Conservation (phyloP, 2,888 invertebrate species). For the Chrysolina oricalcia region DNA sequence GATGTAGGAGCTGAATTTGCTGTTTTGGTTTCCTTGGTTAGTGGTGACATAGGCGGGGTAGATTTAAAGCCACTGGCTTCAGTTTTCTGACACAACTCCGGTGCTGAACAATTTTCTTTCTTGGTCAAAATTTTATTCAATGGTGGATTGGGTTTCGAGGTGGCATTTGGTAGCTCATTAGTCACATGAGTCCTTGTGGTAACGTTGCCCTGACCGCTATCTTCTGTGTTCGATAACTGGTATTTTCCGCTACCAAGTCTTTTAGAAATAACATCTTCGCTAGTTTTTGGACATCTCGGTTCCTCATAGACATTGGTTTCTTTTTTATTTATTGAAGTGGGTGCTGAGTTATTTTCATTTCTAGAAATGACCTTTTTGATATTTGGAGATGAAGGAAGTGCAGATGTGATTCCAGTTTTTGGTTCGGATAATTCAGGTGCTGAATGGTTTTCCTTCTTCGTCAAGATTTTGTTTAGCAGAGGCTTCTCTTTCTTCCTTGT, state of each 20-base stretch:
- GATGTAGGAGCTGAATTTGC: conserved; percentile 21
- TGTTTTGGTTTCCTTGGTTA: not conserved
- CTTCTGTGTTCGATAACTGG: not conserved
- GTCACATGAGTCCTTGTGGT: not conserved
- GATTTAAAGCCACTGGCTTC: not conserved
- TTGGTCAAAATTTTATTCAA: conserved; percentile 16
- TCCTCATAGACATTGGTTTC: not conserved
- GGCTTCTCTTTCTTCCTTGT: not conserved
- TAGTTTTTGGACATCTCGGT: not conserved
- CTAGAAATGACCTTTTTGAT: not conserved
- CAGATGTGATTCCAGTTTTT: not conserved
- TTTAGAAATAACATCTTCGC: not conserved
- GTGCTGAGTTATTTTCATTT: not conserved
- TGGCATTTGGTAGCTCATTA: not conserved
- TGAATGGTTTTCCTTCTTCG: conserved; percentile 28
- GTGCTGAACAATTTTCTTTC: conserved; percentile 22
- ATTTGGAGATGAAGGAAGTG: conserved; percentile 3
- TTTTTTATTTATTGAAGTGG: conserved; percentile 14
- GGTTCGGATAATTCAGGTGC: not conserved
- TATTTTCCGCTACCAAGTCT: not conserved
- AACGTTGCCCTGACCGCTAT: not conserved
- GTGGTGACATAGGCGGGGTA: not conserved
- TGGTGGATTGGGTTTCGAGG: not conserved
- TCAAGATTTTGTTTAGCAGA: conserved; percentile 9
- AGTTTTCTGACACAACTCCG: not conserved